phyloP scores from a whole-genome alignment of 1,140 invertebrate species.

The Micrasema minimum region DNA sequence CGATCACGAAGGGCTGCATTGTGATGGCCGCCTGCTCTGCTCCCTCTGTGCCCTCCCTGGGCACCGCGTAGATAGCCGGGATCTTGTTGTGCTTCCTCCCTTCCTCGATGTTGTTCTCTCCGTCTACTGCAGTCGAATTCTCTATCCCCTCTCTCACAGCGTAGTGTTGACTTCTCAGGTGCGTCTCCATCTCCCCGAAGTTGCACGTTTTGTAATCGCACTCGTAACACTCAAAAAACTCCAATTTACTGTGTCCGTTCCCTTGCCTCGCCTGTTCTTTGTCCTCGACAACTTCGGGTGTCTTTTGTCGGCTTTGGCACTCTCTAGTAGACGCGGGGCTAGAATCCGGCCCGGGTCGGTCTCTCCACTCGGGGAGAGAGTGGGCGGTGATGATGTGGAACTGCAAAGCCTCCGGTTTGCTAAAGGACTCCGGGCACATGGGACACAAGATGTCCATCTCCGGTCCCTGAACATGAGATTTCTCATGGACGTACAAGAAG shows the following conservation, averaged over 20 bases:
- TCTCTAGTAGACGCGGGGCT: constrained; percentile 44
- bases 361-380: constrained; percentile 50
- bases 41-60: constrained; percentile 60
- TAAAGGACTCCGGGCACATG: constrained; percentile 54
- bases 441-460: constrained; percentile 52
- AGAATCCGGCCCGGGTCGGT: constrained; percentile 37
- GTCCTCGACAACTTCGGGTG: constrained; percentile 55
- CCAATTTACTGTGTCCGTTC: constrained; percentile 46
- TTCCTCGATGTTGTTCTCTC: constrained; percentile 64
- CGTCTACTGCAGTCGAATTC: constrained; percentile 59
- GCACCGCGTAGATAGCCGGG: constrained; percentile 70
- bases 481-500: constrained; percentile 91
- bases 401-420: constrained; percentile 50
- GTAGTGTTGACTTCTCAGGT: constrained; percentile 72
- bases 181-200: constrained; percentile 72
- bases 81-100: constrained; percentile 69
- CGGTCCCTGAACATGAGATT: constrained; percentile 73
- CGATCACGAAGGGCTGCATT: constrained; percentile 90
- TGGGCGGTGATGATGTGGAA: constrained; percentile 51
- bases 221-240: constrained; percentile 71
- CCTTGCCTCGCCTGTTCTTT: constrained; percentile 55
- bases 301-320: constrained; percentile 50
- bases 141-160: constrained; percentile 54
- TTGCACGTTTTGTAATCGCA: constrained; percentile 74
- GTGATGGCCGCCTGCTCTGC: constrained; percentile 64